Conservation (phyloP, 2,888 invertebrate species). For the Lydus trimaculatus region DNA sequence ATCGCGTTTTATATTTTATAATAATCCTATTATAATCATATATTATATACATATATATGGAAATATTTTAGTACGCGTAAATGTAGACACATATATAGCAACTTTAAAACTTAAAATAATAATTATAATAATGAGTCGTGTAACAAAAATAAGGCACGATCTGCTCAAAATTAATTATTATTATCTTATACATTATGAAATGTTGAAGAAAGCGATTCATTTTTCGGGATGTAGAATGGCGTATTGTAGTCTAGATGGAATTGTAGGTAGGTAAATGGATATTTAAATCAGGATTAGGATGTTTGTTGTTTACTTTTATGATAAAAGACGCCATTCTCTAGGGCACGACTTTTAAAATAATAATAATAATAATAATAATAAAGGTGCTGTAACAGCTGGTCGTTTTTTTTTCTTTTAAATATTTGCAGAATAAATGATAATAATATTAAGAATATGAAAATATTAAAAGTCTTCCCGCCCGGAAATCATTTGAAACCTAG, state of each 20-base stretch:
- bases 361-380: background rate
- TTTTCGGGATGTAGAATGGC: constrained; percentile 52
- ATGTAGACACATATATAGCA: constrained; percentile 49
- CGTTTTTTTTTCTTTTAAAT: constrained; percentile 44
- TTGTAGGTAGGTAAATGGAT: constrained; percentile 32
- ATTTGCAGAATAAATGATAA: background rate
- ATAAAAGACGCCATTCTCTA: constrained; percentile 51
- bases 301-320: constrained; percentile 31
- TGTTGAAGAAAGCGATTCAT: background rate
- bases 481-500: constrained; percentile 52
- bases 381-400: constrained; percentile 57
- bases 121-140: constrained; percentile 35
- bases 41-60: constrained; percentile 54
- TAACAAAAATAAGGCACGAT: constrained; percentile 32
- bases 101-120: constrained; percentile 38
- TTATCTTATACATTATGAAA: constrained; percentile 26
- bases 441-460: constrained; percentile 17
- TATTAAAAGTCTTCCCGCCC: constrained; percentile 62
- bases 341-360: constrained; percentile 54
- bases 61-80: constrained; percentile 59
- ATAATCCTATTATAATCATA: constrained; percentile 46
- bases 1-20: constrained; percentile 60
- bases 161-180: constrained; percentile 40
- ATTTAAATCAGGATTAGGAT: constrained; percentile 39
- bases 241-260: constrained; percentile 37